phyloP scores from a whole-genome alignment of 2,888 invertebrate genomes.

The Phalangium opilio region DNA sequence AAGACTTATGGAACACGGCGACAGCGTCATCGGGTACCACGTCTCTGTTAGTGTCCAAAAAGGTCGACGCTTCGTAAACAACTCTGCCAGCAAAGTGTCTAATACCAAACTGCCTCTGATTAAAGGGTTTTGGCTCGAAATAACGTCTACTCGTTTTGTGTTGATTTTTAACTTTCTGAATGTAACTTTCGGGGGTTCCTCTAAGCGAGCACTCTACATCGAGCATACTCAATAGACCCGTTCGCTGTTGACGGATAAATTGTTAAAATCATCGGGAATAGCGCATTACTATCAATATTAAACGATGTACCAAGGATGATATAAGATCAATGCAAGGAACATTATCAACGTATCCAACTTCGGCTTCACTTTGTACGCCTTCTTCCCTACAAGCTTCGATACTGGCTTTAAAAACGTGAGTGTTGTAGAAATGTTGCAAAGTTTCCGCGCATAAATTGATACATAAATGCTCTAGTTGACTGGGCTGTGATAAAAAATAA shows the following conservation, averaged over 20 bases:
- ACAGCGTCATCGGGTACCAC: constrained; percentile 65
- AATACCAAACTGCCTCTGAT: constrained; percentile 63
- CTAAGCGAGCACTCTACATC: constrained; percentile 79
- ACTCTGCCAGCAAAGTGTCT: constrained; percentile 79
- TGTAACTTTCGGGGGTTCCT: constrained; percentile 62
- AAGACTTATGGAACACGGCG: constrained; percentile 77
- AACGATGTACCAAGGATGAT: constrained; percentile 52
- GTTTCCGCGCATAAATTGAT: constrained; percentile 91
- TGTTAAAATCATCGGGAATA: not conserved
- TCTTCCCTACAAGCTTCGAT: constrained; percentile 87
- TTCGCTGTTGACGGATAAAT: constrained; percentile 41
- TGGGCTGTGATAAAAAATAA: constrained; percentile 39
- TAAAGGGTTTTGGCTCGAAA: constrained; percentile 57
- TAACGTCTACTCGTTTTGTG: constrained; percentile 61
- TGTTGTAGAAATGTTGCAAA: constrained; percentile 95
- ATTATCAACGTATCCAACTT: constrained; percentile 86
- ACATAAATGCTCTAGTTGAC: constrained; percentile 80
- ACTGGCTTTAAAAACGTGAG: constrained; percentile 85
- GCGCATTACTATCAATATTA: no score
- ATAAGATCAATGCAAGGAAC: constrained; percentile 91
- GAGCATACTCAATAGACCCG: constrained; percentile 75
- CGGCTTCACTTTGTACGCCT: constrained; percentile 73
- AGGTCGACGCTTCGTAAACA: constrained; percentile 73
- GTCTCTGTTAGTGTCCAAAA: constrained; percentile 80
- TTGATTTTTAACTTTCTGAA: constrained; percentile 60